These are phyloP conservation scores for Portunus trituberculatus DNA, from an alignment of 1,140 invertebrate genomes.

Conservation along the genomic window DNA sequence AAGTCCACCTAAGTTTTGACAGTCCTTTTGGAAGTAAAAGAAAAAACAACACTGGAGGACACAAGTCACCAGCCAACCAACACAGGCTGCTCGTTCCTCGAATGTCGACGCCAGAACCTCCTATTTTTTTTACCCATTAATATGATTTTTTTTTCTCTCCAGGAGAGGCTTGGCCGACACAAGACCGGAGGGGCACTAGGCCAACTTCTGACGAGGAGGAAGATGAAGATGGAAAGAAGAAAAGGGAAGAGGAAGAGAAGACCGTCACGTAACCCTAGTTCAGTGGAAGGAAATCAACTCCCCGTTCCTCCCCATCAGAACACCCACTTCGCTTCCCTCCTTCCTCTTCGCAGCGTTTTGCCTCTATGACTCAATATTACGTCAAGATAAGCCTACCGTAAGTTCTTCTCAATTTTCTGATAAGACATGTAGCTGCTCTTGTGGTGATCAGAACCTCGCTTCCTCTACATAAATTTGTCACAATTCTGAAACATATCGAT, in stretches of 20 bases:
- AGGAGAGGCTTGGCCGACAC: constrained; percentile 24
- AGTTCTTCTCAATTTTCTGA: constrained; percentile 68
- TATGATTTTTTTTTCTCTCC: background rate
- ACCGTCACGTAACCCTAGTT: constrained; percentile 34
- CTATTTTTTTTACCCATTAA: background rate
- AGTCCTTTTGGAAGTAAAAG: background rate
- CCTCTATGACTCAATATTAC: constrained; percentile 57
- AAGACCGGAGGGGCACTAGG: constrained; percentile 26
- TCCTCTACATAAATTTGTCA: background rate
- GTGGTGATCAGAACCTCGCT: constrained; percentile 32
- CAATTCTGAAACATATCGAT: background rate
- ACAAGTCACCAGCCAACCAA: background rate
- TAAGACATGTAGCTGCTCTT: constrained; percentile 45
- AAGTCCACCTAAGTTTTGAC: background rate
- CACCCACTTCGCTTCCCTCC: background rate
- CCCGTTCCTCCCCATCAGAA: background rate
- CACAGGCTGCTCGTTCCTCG: background rate
- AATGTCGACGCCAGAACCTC: background rate
- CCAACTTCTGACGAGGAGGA: constrained; percentile 48
- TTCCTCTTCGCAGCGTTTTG: background rate
- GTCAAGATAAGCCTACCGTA: constrained; percentile 66
- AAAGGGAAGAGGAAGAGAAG: constrained; percentile 1
- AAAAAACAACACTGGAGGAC: background rate
- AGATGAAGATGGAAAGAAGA: background rate
- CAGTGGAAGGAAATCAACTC: background rate